Evolutionary conservation across 2,888 invertebrate genomes (phyloP).

Genomic region (Coenonympha glycerion): DNA sequence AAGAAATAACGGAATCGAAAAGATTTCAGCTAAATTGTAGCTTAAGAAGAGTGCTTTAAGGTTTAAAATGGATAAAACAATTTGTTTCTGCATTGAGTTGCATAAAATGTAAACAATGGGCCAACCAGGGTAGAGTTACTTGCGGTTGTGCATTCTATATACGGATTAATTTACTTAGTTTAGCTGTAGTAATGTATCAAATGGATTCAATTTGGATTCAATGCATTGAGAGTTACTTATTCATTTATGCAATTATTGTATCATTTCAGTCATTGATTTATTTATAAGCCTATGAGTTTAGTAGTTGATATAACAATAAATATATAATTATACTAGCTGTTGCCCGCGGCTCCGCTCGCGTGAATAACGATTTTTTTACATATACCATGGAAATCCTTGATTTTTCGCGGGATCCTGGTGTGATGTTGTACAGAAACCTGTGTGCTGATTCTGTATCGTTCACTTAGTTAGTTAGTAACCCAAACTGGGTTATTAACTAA

Average conservation of each 20-base stretch:
- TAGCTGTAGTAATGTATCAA: neutral
- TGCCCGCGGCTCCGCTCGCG: no score
- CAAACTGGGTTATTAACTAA: no score
- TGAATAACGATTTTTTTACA: no score
- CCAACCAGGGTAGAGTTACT: constrained; percentile 12
- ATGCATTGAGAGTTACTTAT: neutral
- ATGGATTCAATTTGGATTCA: neutral
- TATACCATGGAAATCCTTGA: no score
- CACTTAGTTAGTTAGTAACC: no score
- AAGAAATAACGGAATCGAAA: neutral
- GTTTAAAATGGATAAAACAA: neutral
- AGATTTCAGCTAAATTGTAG: neutral
- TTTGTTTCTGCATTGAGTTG: neutral
- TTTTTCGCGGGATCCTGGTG: no score
- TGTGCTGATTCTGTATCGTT: no score
- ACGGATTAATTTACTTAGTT: constrained; percentile 11
- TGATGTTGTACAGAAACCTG: no score
- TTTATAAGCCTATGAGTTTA: no score
- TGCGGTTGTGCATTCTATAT: constrained; percentile 15
- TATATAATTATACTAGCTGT: no score
- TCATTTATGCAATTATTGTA: neutral
- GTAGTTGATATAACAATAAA: no score
- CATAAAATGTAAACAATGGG: constrained; percentile 10
- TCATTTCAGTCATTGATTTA: no score
- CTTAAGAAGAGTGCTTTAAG: neutral